phyloP scores from a whole-genome alignment of 2,113 vertebrate species.

The Patagioenas fasciata region DNA sequence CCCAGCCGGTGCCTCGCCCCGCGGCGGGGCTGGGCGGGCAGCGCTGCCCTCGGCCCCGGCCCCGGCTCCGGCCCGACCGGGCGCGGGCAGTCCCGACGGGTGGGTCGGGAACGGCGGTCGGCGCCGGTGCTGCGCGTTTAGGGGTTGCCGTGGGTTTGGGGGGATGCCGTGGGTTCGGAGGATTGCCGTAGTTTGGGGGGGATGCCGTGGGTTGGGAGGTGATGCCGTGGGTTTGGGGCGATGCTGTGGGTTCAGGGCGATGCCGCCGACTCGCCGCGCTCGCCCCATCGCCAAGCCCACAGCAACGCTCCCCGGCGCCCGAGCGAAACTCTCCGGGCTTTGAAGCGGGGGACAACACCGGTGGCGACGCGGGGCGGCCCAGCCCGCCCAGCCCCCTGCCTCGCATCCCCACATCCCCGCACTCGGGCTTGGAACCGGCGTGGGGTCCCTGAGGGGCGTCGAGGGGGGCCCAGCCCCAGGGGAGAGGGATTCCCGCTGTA shows the following conservation, averaged over 20 bases:
- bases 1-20: constrained; percentile 24
- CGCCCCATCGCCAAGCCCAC: not conserved
- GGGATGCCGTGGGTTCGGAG: too few species aligned
- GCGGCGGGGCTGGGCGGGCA: not conserved
- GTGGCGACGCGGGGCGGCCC: too few species aligned
- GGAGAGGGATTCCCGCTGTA: not conserved
- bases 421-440: not conserved
- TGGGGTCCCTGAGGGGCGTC: too few species aligned
- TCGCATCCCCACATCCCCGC: not conserved
- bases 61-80: not conserved
- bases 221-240: not conserved
- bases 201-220: not conserved
- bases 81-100: not conserved
- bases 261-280: not conserved
- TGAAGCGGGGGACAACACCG: not conserved
- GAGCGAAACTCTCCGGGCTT: not conserved
- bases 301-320: not conserved
- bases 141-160: not conserved
- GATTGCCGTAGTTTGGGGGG: not conserved
- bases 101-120: not conserved
- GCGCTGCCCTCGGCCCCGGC: not conserved
- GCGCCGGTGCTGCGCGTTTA: not conserved
- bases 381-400: not conserved
- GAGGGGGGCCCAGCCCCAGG: not conserved
- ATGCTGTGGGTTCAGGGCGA: not conserved